Percentiles rank a stretch among this genome's conserved stretches.
These are phyloP conservation scores for Myodes glareolus DNA, from an alignment of 2,113 vertebrate genomes.

Conservation along the genomic window DNA sequence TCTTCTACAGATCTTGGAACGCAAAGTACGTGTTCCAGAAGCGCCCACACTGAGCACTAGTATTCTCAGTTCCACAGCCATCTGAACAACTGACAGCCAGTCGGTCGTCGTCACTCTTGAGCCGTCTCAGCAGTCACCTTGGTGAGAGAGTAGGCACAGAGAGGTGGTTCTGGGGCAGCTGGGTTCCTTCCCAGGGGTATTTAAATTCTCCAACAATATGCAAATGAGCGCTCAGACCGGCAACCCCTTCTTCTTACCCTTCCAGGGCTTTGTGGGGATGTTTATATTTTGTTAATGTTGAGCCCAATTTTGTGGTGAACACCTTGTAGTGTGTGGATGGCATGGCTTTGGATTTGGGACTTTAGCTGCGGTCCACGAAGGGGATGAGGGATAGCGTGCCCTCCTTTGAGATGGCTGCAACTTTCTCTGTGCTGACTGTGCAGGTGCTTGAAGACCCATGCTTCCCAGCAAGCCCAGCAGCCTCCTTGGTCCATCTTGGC, in stretches of 20 bases:
- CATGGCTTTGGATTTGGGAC: background rate
- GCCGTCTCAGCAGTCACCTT: slow-evolving; percentile 50
- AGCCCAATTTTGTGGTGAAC: background rate
- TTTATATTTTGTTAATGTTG: slow-evolving; percentile 36
- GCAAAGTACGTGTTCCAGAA: background rate
- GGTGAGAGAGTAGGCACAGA: background rate
- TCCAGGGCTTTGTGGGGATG: slow-evolving; percentile 67
- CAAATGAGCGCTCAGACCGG: slow-evolving; percentile 29
- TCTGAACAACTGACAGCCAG: background rate
- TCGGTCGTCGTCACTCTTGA: slow-evolving; percentile 64
- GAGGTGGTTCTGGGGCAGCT: background rate
- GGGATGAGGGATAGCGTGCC: background rate
- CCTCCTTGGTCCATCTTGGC: background rate
- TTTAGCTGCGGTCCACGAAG: background rate
- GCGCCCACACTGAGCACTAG: background rate
- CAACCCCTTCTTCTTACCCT: slow-evolving; percentile 35
- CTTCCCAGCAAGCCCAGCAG: accelerated
- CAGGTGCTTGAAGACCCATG: background rate
- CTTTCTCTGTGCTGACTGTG: background rate
- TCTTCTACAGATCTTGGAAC: background rate
- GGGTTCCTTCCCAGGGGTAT: background rate
- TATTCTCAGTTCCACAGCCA: background rate
- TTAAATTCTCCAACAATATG: slow-evolving; percentile 5
- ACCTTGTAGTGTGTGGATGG: background rate
- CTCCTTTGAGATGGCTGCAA: accelerated